Base-by-base conservation (phyloP, 2,888 invertebrate species). In the Zeuzera pyrina region DNA sequence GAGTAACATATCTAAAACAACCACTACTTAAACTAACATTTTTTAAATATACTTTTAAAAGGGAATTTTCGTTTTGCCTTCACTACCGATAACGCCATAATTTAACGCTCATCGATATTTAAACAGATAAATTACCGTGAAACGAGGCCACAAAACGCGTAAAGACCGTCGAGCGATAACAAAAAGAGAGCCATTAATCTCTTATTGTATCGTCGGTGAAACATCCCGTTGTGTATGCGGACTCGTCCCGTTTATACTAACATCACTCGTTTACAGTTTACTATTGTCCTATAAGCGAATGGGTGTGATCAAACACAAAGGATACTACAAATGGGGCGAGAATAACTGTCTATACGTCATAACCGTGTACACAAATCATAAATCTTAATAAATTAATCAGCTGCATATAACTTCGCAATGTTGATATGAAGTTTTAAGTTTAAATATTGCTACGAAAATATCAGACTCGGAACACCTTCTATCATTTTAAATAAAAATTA, bases 151-250 rank as follows among this genome's bases (percentile, higher is more conserved):
- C 77, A 76, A 74, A 77, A 67, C 55, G 59, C 58, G 67, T 71
- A 69, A 79, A 78, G 72, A 78, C 64, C 68, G 72, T 72, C 66
- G 59, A 57, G 56, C 60, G 68, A 66, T 73, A 70, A 78, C 78
- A 79, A 76, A 74, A 73, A 70, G 69, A 52, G 53, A 49, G 62
- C 66, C 74, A 81, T 81, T 79, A 81, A 81, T 81, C 81, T 74
- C 69, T 61, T 60, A 78, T 78, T 81, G 81, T 81, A 67, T 54
- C 56, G 57, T 52, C 60, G 63, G 64, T 59, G 66, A 66, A 60
- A 58, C 61, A 63, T 61, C 57, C 61, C 64, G 71, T 67, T 65
- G 65, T 79, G 79, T 79, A 74, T 76, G 72, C 76, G 59, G 65
- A 70, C 66, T 64, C 64, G 67, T 59, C 65, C 69, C 67, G 66